phyloP scores from a whole-genome alignment of 2,113 vertebrate genomes.

The Sinocyclocheilus grahami region DNA sequence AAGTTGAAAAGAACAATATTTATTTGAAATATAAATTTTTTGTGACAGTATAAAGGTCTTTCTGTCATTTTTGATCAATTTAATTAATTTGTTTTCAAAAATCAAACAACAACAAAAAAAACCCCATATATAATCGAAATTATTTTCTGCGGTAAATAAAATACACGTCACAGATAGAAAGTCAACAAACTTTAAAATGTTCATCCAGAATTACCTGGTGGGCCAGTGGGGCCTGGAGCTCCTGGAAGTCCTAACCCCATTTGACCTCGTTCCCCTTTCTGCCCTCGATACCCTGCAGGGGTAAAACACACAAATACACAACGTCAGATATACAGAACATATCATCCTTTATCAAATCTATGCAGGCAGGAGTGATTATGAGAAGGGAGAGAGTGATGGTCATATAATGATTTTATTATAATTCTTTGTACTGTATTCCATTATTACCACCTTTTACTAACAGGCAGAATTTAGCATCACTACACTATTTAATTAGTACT shows the following conservation, averaged over 20 bases:
- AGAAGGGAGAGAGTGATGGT: not conserved
- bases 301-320: constrained; percentile 62
- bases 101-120: too few species aligned
- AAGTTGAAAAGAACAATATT: not conserved
- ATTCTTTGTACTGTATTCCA: not conserved
- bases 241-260: constrained; percentile 90
- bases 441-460: not conserved
- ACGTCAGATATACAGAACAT: not conserved
- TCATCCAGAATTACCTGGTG: constrained; percentile 79
- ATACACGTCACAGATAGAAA: not conserved
- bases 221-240: constrained; percentile 82
- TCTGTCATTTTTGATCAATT: not conserved
- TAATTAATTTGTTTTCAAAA: not conserved
- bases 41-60: not conserved
- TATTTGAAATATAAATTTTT: not conserved
- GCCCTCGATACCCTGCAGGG: constrained; percentile 90
- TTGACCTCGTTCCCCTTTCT: constrained; percentile 97
- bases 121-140: too few species aligned
- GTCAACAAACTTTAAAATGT: not conserved
- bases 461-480: not conserved
- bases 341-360: not conserved
- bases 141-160: not conserved
- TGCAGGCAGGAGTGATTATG: not conserved
- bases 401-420: not conserved
- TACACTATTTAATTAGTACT: not conserved